These are phyloP conservation scores for Spilarctia lutea DNA, from an alignment of 2,888 invertebrate species.

Conservation along the genomic window DNA sequence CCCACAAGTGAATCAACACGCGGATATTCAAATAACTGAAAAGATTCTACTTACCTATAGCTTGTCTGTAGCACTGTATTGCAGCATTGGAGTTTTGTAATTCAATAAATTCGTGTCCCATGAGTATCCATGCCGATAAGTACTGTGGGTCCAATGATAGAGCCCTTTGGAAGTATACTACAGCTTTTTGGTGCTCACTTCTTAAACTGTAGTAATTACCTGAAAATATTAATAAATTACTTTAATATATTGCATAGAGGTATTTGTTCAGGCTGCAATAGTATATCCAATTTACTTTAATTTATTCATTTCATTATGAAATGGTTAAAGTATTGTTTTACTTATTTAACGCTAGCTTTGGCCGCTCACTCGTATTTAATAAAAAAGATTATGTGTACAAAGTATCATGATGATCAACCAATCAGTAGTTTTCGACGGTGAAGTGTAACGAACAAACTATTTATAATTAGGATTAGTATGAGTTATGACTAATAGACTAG, in stretches of 20 bases:
- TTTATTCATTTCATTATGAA: too few species aligned
- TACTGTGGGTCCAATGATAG: conserved; percentile 97
- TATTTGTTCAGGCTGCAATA: not conserved
- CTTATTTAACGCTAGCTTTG: too few species aligned
- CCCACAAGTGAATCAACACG: too few species aligned
- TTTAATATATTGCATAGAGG: not conserved
- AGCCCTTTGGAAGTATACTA: conserved; percentile 98
- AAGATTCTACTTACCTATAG: conserved; percentile 93
- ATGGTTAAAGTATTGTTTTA: too few species aligned
- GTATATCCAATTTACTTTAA: too few species aligned
- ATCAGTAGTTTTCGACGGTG: too few species aligned
- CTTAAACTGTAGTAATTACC: conserved; percentile 99
- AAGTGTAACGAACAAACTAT: too few species aligned
- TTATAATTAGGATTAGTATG: too few species aligned
- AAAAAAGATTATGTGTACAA: too few species aligned
- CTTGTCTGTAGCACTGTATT: conserved; percentile 99
- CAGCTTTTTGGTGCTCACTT: conserved; percentile 99
- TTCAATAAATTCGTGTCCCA: conserved; percentile 99
- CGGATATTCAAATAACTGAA: not conserved
- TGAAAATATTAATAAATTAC: conserved; percentile 65
- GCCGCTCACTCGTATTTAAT: too few species aligned
- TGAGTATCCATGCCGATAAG: conserved; percentile 98
- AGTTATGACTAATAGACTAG: too few species aligned
- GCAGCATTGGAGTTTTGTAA: conserved; percentile 99
- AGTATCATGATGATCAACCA: too few species aligned